These are phyloP conservation scores for Mormoops blainvillei DNA, from an alignment of 2,113 vertebrate species.

Conservation along the genomic window DNA sequence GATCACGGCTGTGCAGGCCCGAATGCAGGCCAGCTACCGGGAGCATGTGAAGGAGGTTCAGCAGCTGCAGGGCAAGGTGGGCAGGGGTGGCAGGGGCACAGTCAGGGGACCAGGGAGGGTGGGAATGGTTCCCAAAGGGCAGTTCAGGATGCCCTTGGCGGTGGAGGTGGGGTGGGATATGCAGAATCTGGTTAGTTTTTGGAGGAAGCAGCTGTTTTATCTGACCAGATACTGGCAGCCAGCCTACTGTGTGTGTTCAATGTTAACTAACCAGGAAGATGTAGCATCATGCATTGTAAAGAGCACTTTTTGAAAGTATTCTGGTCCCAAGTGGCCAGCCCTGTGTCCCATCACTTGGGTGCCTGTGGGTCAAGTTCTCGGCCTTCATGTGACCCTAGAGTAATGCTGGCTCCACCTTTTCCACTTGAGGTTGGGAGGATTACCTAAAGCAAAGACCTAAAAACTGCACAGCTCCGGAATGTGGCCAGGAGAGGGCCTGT, in stretches of 20 bases:
- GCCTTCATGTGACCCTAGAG: neutral
- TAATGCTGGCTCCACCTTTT: neutral
- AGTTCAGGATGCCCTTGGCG: neutral
- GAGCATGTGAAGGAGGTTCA: constrained; percentile 90
- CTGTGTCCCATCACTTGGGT: too few relatives aligned
- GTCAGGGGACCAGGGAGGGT: neutral
- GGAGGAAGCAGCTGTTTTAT: fast-evolving
- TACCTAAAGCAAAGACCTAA: neutral
- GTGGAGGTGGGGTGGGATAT: neutral
- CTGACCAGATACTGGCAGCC: neutral
- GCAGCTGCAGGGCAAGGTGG: constrained; percentile 91
- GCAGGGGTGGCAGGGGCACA: neutral
- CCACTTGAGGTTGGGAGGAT: neutral
- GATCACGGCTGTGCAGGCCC: constrained; percentile 86
- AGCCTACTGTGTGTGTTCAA: neutral
- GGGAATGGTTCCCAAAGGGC: neutral
- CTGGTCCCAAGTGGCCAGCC: neutral
- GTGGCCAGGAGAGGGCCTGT: neutral
- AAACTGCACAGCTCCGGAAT: fast-evolving
- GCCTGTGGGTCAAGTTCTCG: neutral
- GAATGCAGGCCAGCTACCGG: constrained; percentile 95
- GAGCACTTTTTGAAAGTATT: neutral
- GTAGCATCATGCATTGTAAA: neutral
- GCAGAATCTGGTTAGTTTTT: neutral
- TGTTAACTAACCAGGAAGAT: neutral